These are phyloP conservation scores for Neoarius graeffei DNA, from an alignment of 2,113 vertebrate genomes.

Conservation along the genomic window DNA sequence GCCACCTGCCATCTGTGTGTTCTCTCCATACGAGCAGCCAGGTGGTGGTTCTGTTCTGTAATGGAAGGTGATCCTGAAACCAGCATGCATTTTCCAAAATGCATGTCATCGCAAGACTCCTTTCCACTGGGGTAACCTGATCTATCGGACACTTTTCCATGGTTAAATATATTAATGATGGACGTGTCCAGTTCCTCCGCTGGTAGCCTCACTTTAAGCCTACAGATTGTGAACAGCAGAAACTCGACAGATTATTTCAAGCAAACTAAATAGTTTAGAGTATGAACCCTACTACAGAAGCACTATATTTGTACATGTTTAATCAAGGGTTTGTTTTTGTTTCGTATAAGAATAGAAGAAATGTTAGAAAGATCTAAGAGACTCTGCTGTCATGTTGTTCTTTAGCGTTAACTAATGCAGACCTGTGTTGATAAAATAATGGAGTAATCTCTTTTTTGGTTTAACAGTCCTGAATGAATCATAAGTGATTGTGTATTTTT, in stretches of 20 bases:
- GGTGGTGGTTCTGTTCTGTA: conserved; percentile 35
- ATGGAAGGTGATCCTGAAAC: conserved; percentile 44
- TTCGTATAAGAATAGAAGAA: conserved; percentile 36
- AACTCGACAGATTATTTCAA: background rate
- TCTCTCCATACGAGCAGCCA: background rate
- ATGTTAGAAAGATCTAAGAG: conserved; percentile 22
- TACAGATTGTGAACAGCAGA: conserved; percentile 4
- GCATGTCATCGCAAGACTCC: conserved; percentile 38
- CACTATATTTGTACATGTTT: conserved; percentile 43
- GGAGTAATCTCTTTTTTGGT: conserved; percentile 31
- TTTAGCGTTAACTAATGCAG: conserved; percentile 39
- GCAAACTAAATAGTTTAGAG: background rate
- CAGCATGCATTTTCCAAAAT: conserved; percentile 40
- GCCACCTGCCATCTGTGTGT: conserved; percentile 15
- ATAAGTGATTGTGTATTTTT: conserved; percentile 44
- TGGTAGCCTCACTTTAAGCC: background rate
- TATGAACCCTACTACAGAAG: conserved; percentile 26
- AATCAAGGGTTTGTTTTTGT: conserved; percentile 23
- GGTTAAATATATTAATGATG: conserved; percentile 59
- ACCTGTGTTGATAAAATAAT: conserved; percentile 37
- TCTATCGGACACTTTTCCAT: conserved; percentile 47
- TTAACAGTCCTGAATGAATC: conserved; percentile 49
- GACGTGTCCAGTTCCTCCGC: conserved; percentile 43
- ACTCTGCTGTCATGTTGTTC: conserved; percentile 14
- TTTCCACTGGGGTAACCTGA: conserved; percentile 48